These are phyloP conservation scores for Synergus itoensis DNA, from an alignment of 2,888 invertebrate genomes.

Conservation along the genomic window DNA sequence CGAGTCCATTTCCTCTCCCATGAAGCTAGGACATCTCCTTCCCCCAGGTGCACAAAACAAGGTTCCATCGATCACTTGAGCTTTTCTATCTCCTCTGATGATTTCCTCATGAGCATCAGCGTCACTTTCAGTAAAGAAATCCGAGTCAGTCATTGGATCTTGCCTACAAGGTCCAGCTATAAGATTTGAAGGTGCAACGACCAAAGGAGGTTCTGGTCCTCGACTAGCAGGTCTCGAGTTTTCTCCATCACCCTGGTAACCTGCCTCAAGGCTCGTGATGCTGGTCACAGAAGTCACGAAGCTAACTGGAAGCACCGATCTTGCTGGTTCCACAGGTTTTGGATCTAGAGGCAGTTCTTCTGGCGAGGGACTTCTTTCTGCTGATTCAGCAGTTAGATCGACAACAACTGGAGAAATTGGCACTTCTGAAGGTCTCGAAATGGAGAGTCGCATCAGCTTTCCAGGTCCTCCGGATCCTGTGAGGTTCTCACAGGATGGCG, in stretches of 20 bases:
- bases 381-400: constrained; percentile 45
- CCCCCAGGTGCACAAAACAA: constrained; percentile 83
- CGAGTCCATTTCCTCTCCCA: constrained; percentile 91
- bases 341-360: constrained; percentile 91
- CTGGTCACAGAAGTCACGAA: constrained; percentile 94
- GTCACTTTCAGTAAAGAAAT: constrained; percentile 94
- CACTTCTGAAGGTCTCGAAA: constrained; percentile 64
- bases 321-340: constrained; percentile 61
- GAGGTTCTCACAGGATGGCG: constrained; percentile 84
- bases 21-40: constrained; percentile 74
- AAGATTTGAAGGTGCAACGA: constrained; percentile 64
- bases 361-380: constrained; percentile 90
- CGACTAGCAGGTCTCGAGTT: constrained; percentile 92
- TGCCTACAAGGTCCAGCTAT: constrained; percentile 80
- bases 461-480: constrained; percentile 64
- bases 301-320: constrained; percentile 76
- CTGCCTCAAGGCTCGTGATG: constrained; percentile 94
- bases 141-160: constrained; percentile 94
- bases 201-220: constrained; percentile 87
- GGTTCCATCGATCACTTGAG: constrained; percentile 93
- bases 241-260: constrained; percentile 95
- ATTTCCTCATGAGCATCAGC: constrained; percentile 91
- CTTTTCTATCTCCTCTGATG: constrained; percentile 84
- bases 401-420: constrained; percentile 54
- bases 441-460: constrained; percentile 64